Evolutionary conservation across 2,113 vertebrate species (phyloP).

Genomic region (Pollimyrus isidori): DNA sequence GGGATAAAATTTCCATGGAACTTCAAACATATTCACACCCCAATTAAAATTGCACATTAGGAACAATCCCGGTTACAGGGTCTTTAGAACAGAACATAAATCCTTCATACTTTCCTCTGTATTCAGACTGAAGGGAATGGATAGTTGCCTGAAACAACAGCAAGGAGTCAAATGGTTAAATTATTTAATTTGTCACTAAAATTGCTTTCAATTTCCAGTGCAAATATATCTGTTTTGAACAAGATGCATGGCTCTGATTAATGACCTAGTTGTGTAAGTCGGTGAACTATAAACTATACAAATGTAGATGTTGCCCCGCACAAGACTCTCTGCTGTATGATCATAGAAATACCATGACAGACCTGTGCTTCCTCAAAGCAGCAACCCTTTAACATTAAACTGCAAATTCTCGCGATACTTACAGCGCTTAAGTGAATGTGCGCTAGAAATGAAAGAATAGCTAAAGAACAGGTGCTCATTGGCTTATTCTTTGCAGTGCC

Average conservation of each 20-base stretch:
- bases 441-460: not conserved
- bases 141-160: not conserved
- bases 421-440: not conserved
- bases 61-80: not conserved
- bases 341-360: not conserved
- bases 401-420: not conserved
- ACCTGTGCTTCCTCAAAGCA: not conserved
- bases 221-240: not conserved
- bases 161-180: not conserved
- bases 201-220: not conserved
- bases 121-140: not conserved
- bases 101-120: not conserved
- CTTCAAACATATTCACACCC: not conserved
- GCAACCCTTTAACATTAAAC: not conserved
- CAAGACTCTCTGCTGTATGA: not conserved
- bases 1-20: not conserved
- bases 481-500: not conserved
- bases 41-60: not conserved
- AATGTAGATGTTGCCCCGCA: not conserved
- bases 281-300: not conserved
- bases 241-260: not conserved
- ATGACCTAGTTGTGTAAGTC: not conserved
- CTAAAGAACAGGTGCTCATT: not conserved
- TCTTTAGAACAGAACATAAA: not conserved
- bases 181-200: not conserved